Base-by-base conservation (phyloP, 1,140 invertebrate genomes). In the Cecropterus lyciades region DNA sequence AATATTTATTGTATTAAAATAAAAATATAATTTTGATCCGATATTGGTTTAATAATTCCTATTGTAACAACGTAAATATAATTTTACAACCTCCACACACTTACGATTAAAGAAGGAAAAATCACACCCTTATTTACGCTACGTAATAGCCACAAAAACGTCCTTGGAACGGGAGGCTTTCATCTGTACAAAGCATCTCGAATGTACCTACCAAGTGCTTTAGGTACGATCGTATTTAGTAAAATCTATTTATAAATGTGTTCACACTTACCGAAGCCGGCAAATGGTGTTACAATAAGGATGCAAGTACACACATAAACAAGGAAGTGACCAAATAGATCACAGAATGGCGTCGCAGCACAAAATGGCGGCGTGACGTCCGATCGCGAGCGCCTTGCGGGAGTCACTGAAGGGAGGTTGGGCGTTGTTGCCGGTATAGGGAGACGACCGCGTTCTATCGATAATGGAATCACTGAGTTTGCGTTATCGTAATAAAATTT, bases 361-460 rank as follows among this genome's bases (percentile, higher is more conserved):
- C 67, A 75, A 79, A 59, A 85, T 82, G 78, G 80, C 80, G 75
- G 45, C 37, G 40, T 52, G 51, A 70, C 75, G 81, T 82, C 82
- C 77, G 79, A 33, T 72, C 79, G 65, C 75, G 65, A 71, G 56
- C 75, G 75, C 69, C 73, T 73, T 68, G 67, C 77, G 72, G 69
- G 72, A 70, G 70, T 79, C 71, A 87, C 87, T 88, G 84, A 81
- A 80, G 75, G 72, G 73, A 76, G 75, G 80, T 77, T 84, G 78
- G 82, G 80, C 69, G 75, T 80, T 74, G 72, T 72, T 42, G 59
- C 20, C 30, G 30, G 40, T 7, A 16, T 74, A 78, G 77, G 71
- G 76, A 72, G 15, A 70, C 43, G 49, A 37, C 10, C 4, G 8
- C 51, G 65, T 49, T 56, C 60, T 67, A 69, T 80, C 72, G 71